phyloP scores from a whole-genome alignment of 2,113 vertebrate species.

The Hydropotes inermis region DNA sequence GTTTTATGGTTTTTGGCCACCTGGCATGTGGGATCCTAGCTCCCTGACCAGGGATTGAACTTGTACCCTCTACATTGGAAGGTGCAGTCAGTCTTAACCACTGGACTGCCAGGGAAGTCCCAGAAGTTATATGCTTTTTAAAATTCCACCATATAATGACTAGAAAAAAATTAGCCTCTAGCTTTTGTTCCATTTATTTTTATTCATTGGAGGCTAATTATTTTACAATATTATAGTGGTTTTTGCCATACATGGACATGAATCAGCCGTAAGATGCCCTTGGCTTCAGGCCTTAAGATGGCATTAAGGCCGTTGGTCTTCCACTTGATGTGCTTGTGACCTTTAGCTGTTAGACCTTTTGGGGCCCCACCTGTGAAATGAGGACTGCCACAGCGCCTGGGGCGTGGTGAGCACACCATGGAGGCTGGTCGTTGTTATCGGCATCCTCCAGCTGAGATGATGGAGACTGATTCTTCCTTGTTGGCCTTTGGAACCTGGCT shows the following conservation, averaged over 20 bases:
- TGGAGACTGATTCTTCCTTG: neutral
- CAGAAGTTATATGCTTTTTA: neutral
- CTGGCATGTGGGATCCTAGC: neutral
- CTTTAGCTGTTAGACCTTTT: neutral
- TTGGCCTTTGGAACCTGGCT: neutral
- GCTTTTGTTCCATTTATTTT: too few relatives aligned
- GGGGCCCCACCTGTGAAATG: neutral
- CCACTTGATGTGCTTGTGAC: neutral
- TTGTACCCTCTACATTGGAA: neutral
- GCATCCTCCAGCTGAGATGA: neutral
- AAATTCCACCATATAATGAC: neutral
- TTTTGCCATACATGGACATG: too few relatives aligned
- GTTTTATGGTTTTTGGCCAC: neutral
- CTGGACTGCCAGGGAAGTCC: neutral
- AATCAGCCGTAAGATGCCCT: neutral
- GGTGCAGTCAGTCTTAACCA: neutral
- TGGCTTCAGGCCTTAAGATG: neutral
- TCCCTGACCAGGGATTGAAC: neutral
- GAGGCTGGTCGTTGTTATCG: too few relatives aligned
- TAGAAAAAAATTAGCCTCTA: neutral
- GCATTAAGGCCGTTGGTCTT: neutral
- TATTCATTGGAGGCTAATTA: too few relatives aligned
- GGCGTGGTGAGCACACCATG: rapidly evolving
- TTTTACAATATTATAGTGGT: too few relatives aligned
- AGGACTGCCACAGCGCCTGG: neutral